Base-by-base conservation (phyloP, 2,797 vertebrate species). In the Parauchenoglanis punctatus region DNA sequence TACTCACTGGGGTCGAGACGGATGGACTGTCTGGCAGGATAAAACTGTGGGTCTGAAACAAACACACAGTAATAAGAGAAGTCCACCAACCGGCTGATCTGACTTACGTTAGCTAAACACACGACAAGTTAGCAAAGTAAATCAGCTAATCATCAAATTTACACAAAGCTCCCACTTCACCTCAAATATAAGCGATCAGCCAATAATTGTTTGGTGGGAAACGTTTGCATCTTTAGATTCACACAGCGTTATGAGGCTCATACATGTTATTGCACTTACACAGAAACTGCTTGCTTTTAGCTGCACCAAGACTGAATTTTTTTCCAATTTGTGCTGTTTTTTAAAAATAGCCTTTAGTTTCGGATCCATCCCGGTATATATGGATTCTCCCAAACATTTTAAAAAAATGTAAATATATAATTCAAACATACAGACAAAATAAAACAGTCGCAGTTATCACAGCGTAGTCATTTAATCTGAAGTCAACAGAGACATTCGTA, bases 31-130 rank as follows among this genome's bases (percentile, higher is more conserved):
- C 98, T 95, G 89, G 98, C 96, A 0, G 98, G 97, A 91, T 98
- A 99, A 96, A 97, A 99, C 94, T 99, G 97, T 10, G 98, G 97
- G 93, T 99, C 98, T 99, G 94, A 52, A 94, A 94, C 15, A 91
- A 25, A 94, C 18, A 31, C 25, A 59, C 68, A 80, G 7, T 72
- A 35, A 72, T 5, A 20, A 68, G 65, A 77, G 80, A 44, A 61
- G 18, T 61, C 35, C n/a, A 81, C 10, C 10, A 46, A 54, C 0
- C 23, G 31, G 28, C 20, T 81, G 72, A 13, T 25, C 5, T 3
- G 2, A 8, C 25, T 63, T 4, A 40, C 54, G 56, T 59, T 5
- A 23, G 4, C 17, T 8, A 8, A 6, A 6, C 46, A 35, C 35
- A 35, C 35, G 2, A 35, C 35, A 35, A 35, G 10, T 31, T 56